phyloP scores from a whole-genome alignment of 2,888 invertebrate genomes.

The Hecatera dysodea region DNA sequence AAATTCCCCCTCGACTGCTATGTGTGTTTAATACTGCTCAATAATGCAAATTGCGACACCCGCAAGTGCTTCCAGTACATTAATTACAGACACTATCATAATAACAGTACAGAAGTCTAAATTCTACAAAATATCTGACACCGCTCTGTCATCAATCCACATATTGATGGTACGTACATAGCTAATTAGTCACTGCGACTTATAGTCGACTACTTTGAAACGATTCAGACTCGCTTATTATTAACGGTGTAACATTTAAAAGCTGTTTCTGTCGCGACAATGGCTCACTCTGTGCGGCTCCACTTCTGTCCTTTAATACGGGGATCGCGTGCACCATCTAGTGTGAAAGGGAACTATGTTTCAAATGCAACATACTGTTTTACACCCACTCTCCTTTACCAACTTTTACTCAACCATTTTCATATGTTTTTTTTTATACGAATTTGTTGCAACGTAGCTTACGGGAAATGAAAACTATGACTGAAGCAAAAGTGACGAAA shows the following conservation, averaged over 20 bases:
- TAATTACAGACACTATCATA: constrained; percentile 19
- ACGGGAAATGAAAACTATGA: constrained; percentile 21
- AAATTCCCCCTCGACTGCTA: neutral
- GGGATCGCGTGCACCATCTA: constrained; percentile 71
- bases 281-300: constrained; percentile 44
- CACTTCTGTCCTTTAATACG: constrained; percentile 68
- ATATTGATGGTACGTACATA: constrained; percentile 5
- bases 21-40: neutral
- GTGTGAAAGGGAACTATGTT: constrained; percentile 70
- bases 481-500: constrained; percentile 21
- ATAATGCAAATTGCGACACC: constrained; percentile 27
- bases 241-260: constrained; percentile 53
- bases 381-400: constrained; percentile 39
- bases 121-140: constrained; percentile 1
- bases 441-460: neutral
- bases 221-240: constrained; percentile 56
- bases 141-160: constrained; percentile 20
- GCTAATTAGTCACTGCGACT: constrained; percentile 44
- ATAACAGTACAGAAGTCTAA: neutral
- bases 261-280: constrained; percentile 46
- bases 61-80: neutral
- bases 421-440: constrained; percentile 25
- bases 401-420: constrained; percentile 37
- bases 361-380: constrained; percentile 63
- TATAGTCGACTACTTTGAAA: constrained; percentile 33